phyloP scores from a whole-genome alignment of 2,797 vertebrate genomes.

The Coreius guichenoti region DNA sequence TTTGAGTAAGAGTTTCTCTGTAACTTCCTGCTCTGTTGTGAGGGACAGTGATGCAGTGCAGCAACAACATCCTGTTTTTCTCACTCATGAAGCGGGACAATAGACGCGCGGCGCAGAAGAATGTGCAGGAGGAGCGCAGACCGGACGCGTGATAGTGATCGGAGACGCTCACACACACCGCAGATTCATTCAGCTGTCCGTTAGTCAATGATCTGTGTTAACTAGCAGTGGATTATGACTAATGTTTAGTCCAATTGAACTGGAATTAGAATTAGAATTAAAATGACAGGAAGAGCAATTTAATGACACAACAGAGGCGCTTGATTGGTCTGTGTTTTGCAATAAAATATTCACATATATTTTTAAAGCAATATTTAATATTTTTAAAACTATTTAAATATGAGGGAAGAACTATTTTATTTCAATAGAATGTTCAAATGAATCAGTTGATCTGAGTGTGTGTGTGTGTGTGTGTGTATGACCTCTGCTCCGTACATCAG shows the following conservation, averaged over 20 bases:
- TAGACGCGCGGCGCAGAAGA: slow-evolving; percentile 49
- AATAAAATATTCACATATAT: no score
- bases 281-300: neutral
- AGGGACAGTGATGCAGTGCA: slow-evolving; percentile 53
- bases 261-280: neutral
- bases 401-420: no score
- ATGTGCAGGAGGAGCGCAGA: slow-evolving; percentile 48
- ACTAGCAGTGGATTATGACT: neutral
- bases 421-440: no score
- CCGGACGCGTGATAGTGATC: neutral
- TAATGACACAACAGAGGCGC: neutral
- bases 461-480: no score
- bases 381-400: neutral
- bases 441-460: no score
- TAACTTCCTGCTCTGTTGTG: slow-evolving; percentile 68
- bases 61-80: slow-evolving; percentile 67
- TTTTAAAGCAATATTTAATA: no score
- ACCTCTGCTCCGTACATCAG: slow-evolving; percentile 63
- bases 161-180: neutral
- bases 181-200: neutral
- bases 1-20: slow-evolving; percentile 61
- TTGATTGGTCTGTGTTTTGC: no score
- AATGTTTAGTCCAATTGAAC: neutral
- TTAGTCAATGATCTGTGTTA: neutral
- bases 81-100: slow-evolving; percentile 59